Evolutionary conservation across 2,113 vertebrate species (phyloP), one percentile per base, ranked within the genome.

Genomic region (Phoxinus phoxinus): DNA sequence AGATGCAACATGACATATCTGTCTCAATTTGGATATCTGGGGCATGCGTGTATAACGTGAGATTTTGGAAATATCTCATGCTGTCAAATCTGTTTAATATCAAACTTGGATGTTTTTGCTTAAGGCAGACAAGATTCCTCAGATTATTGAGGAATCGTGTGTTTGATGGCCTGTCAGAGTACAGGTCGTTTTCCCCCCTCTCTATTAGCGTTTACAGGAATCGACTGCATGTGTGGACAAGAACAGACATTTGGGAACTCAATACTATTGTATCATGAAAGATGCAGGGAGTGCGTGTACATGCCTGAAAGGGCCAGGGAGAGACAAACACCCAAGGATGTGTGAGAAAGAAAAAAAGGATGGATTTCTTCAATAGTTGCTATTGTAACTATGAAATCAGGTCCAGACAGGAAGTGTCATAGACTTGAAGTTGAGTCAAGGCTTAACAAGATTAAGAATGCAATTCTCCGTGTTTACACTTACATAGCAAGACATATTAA

Each of bases 401-500:
- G 65, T 41, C 32, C 61, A 89, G 87, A 91, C 89, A 90, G 88
- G 90, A 91, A 74, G 85, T 76, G 69, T 25, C 15, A 48, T 48
- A 90, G 79, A 88, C 86, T 25, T 21, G n/a, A 15, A 73, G 46
- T 13, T 85, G 56, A 79, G 59, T 77, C 85, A 80, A 10, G 23
- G 37, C n/a, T 74, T 46, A 12, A 78, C 53, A 46, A 13, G 65
- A 19, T 19, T 80, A 44, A 41, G 25, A 44, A 79, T 7, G 71
- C 6, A 13, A n/a, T 74, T 74, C 71, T 46, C 6, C 4, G 6
- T 46, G 13, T 9, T 48, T 25, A 48, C 11, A 46, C 13, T 73
- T 27, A 8, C 37, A 8, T 7, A 46, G 37, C 8, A 23, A 21
- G 19, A 71, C 4, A 1, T 23, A 37, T 44, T 12, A 0, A n/a